Percentiles rank a stretch among this genome's conserved stretches.
Conservation (phyloP, 2,113 vertebrate genomes). For the Donacobius atricapilla region DNA sequence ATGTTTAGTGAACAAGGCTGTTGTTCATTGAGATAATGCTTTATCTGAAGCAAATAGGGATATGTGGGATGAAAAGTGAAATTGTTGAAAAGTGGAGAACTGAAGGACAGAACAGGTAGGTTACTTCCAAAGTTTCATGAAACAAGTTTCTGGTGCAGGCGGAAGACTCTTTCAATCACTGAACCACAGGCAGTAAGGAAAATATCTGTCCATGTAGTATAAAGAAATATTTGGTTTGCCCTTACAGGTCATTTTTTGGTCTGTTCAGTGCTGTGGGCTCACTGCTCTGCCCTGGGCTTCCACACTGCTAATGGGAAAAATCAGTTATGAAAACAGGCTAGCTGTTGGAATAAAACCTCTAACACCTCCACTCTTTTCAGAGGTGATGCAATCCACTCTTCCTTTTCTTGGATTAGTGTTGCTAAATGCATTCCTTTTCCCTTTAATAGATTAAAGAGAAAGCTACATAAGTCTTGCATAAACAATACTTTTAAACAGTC, state of each 20-base stretch:
- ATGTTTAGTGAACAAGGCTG: background rate
- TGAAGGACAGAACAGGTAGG: background rate
- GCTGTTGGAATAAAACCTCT: background rate
- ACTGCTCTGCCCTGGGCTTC: background rate
- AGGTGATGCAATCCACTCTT: conserved; percentile 13
- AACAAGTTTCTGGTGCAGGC: background rate
- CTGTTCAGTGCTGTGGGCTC: background rate
- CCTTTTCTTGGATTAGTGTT: background rate
- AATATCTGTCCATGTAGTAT: background rate
- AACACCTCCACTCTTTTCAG: background rate
- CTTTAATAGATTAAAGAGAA: background rate
- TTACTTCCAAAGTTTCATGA: background rate
- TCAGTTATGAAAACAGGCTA: background rate
- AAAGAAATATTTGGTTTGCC: background rate
- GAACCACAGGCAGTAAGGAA: background rate
- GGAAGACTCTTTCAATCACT: background rate
- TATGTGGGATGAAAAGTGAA: background rate
- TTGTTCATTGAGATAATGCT: background rate
- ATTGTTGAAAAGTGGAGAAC: background rate
- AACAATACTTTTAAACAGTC: conserved; percentile 10
- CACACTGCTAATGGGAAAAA: background rate
- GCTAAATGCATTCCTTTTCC: background rate
- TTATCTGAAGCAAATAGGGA: background rate
- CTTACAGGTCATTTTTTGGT: background rate
- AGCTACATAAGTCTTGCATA: background rate